Evolutionary conservation across 2,113 vertebrate species (phyloP).

Genomic region (Gnathonemus longibarbis): DNA sequence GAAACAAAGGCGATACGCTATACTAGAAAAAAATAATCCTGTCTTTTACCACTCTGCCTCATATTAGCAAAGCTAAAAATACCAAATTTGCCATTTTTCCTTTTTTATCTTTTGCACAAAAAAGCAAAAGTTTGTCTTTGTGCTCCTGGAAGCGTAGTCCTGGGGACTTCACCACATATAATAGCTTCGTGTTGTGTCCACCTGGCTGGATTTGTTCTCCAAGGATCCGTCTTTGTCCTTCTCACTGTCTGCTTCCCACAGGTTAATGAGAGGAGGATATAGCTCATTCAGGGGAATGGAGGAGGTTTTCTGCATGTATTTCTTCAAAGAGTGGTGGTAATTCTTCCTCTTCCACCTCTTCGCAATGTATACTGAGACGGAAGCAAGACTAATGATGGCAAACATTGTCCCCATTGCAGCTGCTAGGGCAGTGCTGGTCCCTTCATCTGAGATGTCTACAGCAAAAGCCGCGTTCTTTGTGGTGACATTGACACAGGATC

Average conservation of each 20-base stretch:
- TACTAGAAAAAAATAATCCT: slow-evolving; percentile 72
- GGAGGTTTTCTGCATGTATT: slow-evolving; percentile 99
- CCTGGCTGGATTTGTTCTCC: slow-evolving; percentile 83
- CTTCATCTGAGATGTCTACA: slow-evolving; percentile 77
- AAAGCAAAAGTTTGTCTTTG: slow-evolving; percentile 77
- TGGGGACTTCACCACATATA: slow-evolving; percentile 92
- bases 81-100: slow-evolving; percentile 49
- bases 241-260: slow-evolving; percentile 94
- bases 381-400: slow-evolving; percentile 80
- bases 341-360: slow-evolving; percentile 94
- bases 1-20: slow-evolving; percentile 71
- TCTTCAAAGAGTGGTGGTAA: slow-evolving; percentile 93
- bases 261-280: slow-evolving; percentile 94
- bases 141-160: slow-evolving; percentile 60
- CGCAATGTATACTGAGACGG: slow-evolving; percentile 73
- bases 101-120: slow-evolving; percentile 69
- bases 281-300: slow-evolving; percentile 94
- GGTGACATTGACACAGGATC: slow-evolving; percentile 89
- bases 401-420: slow-evolving; percentile 89
- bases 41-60: slow-evolving; percentile 52
- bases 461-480: slow-evolving; percentile 79
- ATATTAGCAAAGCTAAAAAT: slow-evolving; percentile 78
- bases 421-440: slow-evolving; percentile 81
- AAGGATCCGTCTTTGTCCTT: slow-evolving; percentile 89
- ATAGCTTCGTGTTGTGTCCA: slow-evolving; percentile 97